Percentiles rank a stretch among this genome's conserved stretches.
These are phyloP conservation scores for Scaptodrosophila latifasciaeformis DNA, from an alignment of 2,888 invertebrate genomes.

Conservation along the genomic window DNA sequence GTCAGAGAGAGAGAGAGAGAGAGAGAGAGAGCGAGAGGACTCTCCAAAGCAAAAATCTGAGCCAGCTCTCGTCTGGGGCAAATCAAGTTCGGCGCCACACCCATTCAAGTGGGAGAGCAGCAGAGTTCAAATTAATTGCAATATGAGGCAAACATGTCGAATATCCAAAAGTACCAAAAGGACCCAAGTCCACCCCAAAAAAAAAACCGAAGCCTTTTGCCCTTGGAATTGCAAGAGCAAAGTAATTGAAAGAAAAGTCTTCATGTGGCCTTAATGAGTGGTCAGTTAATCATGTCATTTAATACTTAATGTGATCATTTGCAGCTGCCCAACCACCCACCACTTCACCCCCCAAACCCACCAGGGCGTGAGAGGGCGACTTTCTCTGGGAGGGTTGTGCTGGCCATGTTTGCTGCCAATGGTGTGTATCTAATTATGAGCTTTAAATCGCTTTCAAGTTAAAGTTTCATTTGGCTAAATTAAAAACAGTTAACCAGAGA, in stretches of 20 bases:
- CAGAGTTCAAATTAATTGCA: slow-evolving; percentile 63
- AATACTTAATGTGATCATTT: slow-evolving; percentile 23
- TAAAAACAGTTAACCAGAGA: slow-evolving; percentile 27
- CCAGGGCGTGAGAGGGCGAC: slow-evolving; percentile 1
- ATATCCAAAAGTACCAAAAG: slow-evolving; percentile 38
- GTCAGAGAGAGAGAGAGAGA: neutral
- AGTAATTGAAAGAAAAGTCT: slow-evolving; percentile 17
- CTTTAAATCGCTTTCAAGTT: too few species aligned
- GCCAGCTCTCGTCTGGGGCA: too few species aligned
- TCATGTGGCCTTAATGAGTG: slow-evolving; percentile 58
- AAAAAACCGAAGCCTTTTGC: neutral
- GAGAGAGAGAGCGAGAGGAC: neutral
- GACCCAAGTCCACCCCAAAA: slow-evolving; percentile 3
- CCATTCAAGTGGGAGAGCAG: neutral
- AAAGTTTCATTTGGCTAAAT: slow-evolving; percentile 33
- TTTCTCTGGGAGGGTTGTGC: neutral
- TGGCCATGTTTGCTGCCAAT: neutral
- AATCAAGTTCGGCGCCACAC: too few species aligned
- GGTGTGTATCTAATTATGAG: too few species aligned
- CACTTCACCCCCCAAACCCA: neutral
- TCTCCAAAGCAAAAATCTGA: too few species aligned
- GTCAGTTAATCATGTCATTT: slow-evolving; percentile 65
- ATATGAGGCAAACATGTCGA: slow-evolving; percentile 60
- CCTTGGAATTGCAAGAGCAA: neutral
- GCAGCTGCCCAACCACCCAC: neutral